Evolutionary conservation across 2,113 vertebrate genomes (phyloP).

Genomic region (Larimichthys polyactis): DNA sequence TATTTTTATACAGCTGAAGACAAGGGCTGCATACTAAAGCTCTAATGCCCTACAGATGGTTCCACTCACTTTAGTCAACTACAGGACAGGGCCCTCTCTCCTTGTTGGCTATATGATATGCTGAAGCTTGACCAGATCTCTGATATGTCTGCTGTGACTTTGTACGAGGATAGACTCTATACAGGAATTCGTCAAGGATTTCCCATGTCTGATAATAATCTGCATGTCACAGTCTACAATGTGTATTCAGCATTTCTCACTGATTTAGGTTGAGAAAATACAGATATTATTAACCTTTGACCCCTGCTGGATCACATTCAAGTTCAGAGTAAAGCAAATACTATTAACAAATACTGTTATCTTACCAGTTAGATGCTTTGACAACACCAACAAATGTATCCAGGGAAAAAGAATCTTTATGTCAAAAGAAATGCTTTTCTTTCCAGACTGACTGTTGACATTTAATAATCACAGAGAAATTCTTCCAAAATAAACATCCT

Average conservation of each 20-base stretch:
- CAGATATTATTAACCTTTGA: background rate
- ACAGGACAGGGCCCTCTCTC: conserved; percentile 47
- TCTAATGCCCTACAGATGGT: conserved; percentile 80
- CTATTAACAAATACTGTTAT: background rate
- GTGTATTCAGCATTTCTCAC: conserved; percentile 13
- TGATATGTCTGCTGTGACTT: conserved; percentile 37
- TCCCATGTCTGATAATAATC: conserved; percentile 46
- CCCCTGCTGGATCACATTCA: background rate
- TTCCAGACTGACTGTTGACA: conserved; percentile 23
- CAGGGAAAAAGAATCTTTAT: background rate
- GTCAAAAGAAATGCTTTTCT: conserved; percentile 8
- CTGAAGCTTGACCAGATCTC: conserved; percentile 55
- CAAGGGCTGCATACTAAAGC: conserved; percentile 61
- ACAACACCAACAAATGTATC: background rate
- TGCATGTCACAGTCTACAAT: conserved; percentile 24
- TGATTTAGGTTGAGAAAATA: conserved; percentile 13
- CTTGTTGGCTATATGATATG: conserved; percentile 62
- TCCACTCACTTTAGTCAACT: conserved; percentile 59
- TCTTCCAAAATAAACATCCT: conserved; percentile 51
- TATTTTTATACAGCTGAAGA: conserved; percentile 74
- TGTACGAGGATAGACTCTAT: conserved; percentile 25
- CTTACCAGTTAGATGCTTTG: background rate
- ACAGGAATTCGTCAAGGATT: conserved; percentile 51
- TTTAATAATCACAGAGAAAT: conserved; percentile 25
- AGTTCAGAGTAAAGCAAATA: conserved; percentile 17